Evolutionary conservation across 2,888 invertebrate genomes (phyloP), one percentile per base, ranked within the genome.

Genomic region (Diploptera punctata): DNA sequence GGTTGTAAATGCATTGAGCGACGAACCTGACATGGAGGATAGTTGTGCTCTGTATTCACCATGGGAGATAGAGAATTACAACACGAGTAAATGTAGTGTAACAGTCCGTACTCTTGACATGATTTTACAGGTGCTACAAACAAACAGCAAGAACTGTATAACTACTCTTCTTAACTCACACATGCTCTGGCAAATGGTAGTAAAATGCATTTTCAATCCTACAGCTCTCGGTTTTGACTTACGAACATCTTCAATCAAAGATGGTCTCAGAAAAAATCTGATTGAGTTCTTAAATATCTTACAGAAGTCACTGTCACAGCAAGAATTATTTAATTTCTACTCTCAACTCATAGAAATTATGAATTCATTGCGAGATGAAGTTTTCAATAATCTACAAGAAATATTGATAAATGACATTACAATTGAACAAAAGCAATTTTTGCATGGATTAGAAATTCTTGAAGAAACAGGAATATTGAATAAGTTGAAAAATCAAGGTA

Each of bases 151-250:
- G 18, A 2, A 26, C 5, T 49, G 26, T 24, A 7, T 72, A 1
- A 47, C 61, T n/a, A 19, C n/a, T 18, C 21, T 19, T 33, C 10
- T 70, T 13, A 19, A 62, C 2, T 10, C 19, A 18, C 4, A 5
- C 3, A 16, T 29, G 18, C 18, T 73, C 19, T 73, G 68, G 68
- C 19, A 57, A 3, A 26, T 71, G 19, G n/a, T 75, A 21, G 13
- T 65, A n/a, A 38, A 18, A 7, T 67, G 69, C 26, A n/a, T 71
- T 3, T 57, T 75, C 19, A 21, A 67, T 16, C 73, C 73, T 1
- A 19, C 57, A 9, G 18, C n/a, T 16, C 19, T 73, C 21, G 73
- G 73, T 16, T 75, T 75, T 68, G 75, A 75, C 26, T 49, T 52
- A 13, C 38, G 52, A 13, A 60, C 31, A n/a, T 19, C 24, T 10